Conservation (phyloP, 2,113 vertebrate species). For the Dryoscopus gambensis region DNA sequence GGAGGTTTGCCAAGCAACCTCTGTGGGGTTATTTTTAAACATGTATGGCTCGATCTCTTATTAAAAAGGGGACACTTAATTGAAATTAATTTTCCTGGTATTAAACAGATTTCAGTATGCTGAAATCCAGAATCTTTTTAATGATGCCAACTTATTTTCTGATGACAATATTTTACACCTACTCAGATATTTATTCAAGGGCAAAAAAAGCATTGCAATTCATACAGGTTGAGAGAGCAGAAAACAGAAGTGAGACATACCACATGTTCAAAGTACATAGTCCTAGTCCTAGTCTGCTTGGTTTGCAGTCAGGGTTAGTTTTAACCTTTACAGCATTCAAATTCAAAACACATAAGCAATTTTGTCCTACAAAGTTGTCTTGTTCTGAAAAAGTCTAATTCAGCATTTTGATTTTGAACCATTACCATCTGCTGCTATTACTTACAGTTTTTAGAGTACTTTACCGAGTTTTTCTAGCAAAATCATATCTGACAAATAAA, state of each 20-base stretch:
- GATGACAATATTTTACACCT: conserved; percentile 51
- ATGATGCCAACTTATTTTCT: conserved; percentile 32
- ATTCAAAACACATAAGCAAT: neutral
- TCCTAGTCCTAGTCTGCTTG: neutral
- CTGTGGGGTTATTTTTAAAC: neutral
- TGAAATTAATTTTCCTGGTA: conserved; percentile 37
- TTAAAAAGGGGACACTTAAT: neutral
- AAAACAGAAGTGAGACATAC: neutral
- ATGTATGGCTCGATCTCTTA: neutral
- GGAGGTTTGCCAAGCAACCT: neutral
- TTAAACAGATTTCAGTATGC: conserved; percentile 46
- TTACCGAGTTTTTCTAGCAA: neutral
- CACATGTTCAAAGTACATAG: neutral
- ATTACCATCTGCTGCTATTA: neutral
- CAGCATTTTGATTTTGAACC: neutral
- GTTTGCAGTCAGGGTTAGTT: neutral
- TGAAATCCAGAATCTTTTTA: conserved; percentile 28
- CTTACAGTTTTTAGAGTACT: neutral
- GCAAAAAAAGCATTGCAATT: neutral
- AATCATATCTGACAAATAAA: neutral
- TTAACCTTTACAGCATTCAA: conserved; percentile 1
- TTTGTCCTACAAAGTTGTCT: neutral
- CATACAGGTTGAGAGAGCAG: neutral
- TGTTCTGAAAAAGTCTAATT: neutral
- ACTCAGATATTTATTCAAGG: conserved; percentile 1